Conservation (phyloP, 1,140 invertebrate genomes). For the Gonioctena quinquepunctata region DNA sequence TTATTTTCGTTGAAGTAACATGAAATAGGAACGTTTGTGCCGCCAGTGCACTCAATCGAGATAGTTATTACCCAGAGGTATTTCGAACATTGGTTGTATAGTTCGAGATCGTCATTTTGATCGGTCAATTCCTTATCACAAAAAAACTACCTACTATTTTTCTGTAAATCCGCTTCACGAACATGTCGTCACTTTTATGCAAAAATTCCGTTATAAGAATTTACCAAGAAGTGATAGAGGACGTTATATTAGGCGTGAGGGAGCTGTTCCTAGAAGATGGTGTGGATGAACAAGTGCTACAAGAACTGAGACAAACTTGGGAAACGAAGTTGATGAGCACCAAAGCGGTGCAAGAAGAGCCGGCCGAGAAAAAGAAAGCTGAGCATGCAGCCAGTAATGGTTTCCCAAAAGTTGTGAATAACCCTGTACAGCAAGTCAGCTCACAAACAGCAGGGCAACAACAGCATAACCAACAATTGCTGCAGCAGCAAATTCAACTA, state of each 20-base stretch:
- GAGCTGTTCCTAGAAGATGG: slow-evolving; percentile 98
- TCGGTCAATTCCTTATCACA: no score
- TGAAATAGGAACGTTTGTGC: background rate
- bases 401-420: slow-evolving; percentile 28
- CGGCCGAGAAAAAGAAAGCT: slow-evolving; percentile 5
- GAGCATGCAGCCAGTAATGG: slow-evolving; percentile 24
- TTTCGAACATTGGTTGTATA: no score
- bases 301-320: slow-evolving; percentile 94
- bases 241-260: slow-evolving; percentile 92
- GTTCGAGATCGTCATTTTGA: no score
- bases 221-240: slow-evolving; percentile 97
- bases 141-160: no score
- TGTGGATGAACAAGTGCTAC: slow-evolving; percentile 94
- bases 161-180: background rate
- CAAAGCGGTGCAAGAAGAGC: slow-evolving; percentile 69
- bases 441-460: slow-evolving; percentile 42
- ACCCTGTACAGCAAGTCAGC: background rate
- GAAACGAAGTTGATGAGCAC: slow-evolving; percentile 86
- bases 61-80: background rate
- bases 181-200: slow-evolving; percentile 42
- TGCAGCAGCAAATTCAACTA: slow-evolving; percentile 31
- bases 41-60: no score
- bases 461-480: slow-evolving; percentile 26
- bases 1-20: background rate
- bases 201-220: slow-evolving; percentile 44